Percentiles rank a stretch among this genome's conserved stretches.
These are phyloP conservation scores for Phymatocera aterrima DNA, from an alignment of 2,888 invertebrate species.

Conservation along the genomic window DNA sequence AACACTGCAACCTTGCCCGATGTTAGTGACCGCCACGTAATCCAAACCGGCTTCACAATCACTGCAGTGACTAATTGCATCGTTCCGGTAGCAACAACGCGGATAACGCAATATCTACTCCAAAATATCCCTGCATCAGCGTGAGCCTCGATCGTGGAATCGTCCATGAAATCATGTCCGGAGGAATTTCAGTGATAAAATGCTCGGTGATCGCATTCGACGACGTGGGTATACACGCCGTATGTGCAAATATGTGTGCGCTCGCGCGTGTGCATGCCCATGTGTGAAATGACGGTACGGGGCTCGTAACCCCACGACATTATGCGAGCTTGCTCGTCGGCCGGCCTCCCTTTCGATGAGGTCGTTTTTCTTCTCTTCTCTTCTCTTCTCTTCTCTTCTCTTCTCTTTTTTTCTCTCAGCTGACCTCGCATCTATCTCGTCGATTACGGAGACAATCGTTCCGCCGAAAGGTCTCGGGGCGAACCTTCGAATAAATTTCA, in stretches of 20 bases:
- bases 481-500: conserved; percentile 23
- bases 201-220: neutral
- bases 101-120: conserved; percentile 59
- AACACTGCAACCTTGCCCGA: neutral
- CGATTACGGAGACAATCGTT: conserved; percentile 29
- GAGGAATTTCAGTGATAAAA: neutral
- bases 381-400: neutral
- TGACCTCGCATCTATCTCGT: conserved; percentile 4
- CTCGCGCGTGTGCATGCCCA: neutral
- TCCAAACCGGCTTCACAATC: conserved; percentile 61
- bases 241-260: neutral
- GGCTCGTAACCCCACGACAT: neutral
- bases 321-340: neutral
- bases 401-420: neutral
- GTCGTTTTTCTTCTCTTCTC: neutral
- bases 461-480: conserved; percentile 3
- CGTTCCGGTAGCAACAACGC: conserved; percentile 65
- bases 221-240: neutral
- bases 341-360: neutral
- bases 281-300: neutral
- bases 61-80: conserved; percentile 66
- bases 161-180: neutral
- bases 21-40: conserved; percentile 55
- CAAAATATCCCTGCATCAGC: conserved; percentile 59
- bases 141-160: conserved; percentile 1